Conservation (phyloP, 2,888 invertebrate genomes). For the Glyphotaelius pellucidus region DNA sequence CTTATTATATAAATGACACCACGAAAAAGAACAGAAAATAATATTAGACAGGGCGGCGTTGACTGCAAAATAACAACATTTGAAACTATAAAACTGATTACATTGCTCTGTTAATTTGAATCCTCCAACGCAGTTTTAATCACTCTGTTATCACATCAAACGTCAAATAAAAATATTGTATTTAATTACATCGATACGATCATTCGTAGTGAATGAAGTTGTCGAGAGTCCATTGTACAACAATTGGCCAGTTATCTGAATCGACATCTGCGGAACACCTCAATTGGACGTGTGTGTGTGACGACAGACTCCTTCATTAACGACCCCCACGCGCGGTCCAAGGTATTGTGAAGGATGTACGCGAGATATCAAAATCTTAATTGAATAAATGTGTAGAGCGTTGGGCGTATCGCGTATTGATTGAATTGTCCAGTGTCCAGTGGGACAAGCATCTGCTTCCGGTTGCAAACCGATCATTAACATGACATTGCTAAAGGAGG, state of each 20-base stretch:
- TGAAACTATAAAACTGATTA: neutral
- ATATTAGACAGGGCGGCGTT: neutral
- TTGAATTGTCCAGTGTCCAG: neutral
- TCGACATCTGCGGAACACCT: conserved; percentile 16
- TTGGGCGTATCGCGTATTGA: neutral
- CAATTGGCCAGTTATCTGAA: conserved; percentile 13
- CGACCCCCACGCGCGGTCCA: conserved; percentile 3
- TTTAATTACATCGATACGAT: neutral
- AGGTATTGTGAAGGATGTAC: conserved; percentile 19
- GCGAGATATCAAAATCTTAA: conserved; percentile 33
- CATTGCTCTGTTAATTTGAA: neutral
- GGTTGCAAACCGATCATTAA: neutral
- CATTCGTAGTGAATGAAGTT: neutral
- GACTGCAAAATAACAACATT: neutral
- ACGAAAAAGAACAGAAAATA: neutral
- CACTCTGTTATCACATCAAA: neutral
- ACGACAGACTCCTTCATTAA: conserved; percentile 35
- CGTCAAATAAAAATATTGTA: neutral
- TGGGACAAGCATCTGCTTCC: neutral
- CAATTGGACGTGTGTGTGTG: neutral
- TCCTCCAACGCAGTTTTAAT: neutral
- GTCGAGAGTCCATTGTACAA: neutral
- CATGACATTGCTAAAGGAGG: neutral
- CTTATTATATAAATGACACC: neutral
- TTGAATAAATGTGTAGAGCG: conserved; percentile 29